A percentile compares a stretch with the other conserved stretches of the same genome.
Conservation (phyloP, 2,113 vertebrate genomes). For the Colistium nudipinnis region DNA sequence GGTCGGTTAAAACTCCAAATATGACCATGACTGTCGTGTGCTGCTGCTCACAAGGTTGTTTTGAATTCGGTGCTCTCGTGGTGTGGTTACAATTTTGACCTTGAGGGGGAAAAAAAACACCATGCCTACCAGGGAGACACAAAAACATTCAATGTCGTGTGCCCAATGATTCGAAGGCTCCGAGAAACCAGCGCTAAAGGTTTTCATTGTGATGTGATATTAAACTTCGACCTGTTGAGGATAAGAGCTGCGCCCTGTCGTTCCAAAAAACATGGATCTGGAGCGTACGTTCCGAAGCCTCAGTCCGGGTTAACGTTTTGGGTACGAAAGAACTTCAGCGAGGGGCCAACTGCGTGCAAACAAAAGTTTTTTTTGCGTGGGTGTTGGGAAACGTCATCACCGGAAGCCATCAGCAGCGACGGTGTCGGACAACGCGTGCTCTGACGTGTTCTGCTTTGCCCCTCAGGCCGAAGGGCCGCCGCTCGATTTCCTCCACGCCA, state of each 20-base stretch:
- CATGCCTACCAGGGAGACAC: no score
- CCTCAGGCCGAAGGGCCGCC: not conserved
- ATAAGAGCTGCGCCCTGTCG: no score
- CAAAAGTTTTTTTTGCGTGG: not conserved
- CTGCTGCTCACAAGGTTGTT: not conserved
- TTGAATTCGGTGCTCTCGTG: not conserved
- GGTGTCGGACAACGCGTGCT: not conserved
- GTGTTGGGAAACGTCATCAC: not conserved
- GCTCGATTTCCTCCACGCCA: not conserved
- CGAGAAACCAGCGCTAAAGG: no score
- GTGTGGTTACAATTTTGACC: not conserved
- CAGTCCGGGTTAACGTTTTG: not conserved
- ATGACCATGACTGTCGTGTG: not conserved
- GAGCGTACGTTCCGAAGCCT: not conserved
- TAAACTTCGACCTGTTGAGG: no score
- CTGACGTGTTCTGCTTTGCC: constrained; percentile 13
- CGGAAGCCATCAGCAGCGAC: no score
- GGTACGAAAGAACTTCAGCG: not conserved
- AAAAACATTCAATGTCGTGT: no score
- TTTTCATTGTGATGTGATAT: no score
- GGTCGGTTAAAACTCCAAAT: not conserved
- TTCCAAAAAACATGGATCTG: not conserved
- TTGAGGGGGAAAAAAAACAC: constrained; percentile 1
- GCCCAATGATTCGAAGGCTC: no score
- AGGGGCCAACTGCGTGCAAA: not conserved